Evolutionary conservation across 2,797 vertebrate genomes (phyloP).

Genomic region (Otolemur crassicaudatus): DNA sequence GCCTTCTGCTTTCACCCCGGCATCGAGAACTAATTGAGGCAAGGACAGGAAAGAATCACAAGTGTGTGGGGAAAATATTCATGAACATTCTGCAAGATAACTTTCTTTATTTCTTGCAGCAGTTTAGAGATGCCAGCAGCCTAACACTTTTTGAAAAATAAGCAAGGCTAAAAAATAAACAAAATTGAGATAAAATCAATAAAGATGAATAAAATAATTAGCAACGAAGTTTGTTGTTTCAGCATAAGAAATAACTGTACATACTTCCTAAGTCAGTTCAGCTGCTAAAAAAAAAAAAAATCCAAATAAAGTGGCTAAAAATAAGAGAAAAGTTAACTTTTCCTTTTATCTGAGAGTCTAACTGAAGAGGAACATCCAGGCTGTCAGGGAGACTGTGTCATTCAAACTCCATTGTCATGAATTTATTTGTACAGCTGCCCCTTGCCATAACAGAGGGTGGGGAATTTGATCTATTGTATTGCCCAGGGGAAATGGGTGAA

Average conservation of each 20-base stretch:
- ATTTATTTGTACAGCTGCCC: not conserved
- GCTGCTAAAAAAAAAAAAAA: not conserved
- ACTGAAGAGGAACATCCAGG: not conserved
- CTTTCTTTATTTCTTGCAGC: conserved; percentile 36
- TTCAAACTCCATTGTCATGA: not conserved
- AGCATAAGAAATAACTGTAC: conserved; percentile 14
- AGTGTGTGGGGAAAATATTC: conserved; percentile 54
- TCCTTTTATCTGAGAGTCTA: not conserved
- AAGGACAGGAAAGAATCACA: conserved; percentile 61
- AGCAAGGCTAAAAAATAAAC: conserved; percentile 27
- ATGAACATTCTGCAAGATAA: conserved; percentile 58
- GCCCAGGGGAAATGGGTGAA: not conserved
- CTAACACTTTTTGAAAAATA: conserved; percentile 45
- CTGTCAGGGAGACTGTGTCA: not conserved
- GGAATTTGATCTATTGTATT: not conserved
- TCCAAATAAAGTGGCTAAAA: conserved; percentile 16
- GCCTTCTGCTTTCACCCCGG: conserved; percentile 7
- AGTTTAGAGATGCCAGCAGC: conserved; percentile 42
- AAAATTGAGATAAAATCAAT: conserved; percentile 38
- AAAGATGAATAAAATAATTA: conserved; percentile 38
- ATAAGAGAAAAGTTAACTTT: not conserved
- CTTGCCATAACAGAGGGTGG: not conserved
- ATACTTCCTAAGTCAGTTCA: conserved; percentile 7
- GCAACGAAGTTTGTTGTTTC: conserved; percentile 1
- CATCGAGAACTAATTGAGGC: conserved; percentile 61